Evolutionary conservation across 1,140 invertebrate genomes (phyloP).

Genomic region (Panagrolaimus sp.): DNA sequence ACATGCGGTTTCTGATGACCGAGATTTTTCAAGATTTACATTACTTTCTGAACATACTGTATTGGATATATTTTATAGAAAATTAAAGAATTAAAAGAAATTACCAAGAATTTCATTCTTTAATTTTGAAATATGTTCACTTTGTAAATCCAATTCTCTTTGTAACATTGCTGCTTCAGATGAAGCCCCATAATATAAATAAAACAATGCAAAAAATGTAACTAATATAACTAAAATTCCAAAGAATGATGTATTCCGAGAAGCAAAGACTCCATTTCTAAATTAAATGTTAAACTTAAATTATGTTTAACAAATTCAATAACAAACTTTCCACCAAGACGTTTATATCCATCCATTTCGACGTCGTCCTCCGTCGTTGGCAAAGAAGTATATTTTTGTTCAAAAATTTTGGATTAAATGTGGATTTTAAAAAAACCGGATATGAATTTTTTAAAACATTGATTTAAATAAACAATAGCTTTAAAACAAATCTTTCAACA

Average conservation of each 20-base stretch:
- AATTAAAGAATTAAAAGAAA: background rate
- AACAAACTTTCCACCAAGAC: no score
- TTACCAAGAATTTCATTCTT: slow-evolving; percentile 26
- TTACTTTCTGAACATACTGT: background rate
- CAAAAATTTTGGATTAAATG: no score
- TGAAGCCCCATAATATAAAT: slow-evolving; percentile 24
- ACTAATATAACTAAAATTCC: slow-evolving; percentile 20
- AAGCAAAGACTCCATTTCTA: background rate
- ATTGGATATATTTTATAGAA: background rate
- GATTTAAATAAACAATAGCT: no score
- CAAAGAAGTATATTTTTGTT: no score
- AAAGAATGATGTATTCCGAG: slow-evolving; percentile 23
- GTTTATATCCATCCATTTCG: no score
- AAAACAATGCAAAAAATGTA: slow-evolving; percentile 24
- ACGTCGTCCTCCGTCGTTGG: no score
- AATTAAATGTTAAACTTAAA: background rate
- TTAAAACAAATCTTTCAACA: no score
- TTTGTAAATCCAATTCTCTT: slow-evolving; percentile 9
- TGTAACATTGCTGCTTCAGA: slow-evolving; percentile 16
- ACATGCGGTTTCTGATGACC: background rate
- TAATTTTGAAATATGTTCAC: slow-evolving; percentile 21
- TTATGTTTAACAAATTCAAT: background rate
- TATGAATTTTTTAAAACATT: no score
- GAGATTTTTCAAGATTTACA: background rate
- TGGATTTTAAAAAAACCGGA: no score